Conservation (phyloP, 2,113 vertebrate genomes). For the Spheniscus mendiculus region DNA sequence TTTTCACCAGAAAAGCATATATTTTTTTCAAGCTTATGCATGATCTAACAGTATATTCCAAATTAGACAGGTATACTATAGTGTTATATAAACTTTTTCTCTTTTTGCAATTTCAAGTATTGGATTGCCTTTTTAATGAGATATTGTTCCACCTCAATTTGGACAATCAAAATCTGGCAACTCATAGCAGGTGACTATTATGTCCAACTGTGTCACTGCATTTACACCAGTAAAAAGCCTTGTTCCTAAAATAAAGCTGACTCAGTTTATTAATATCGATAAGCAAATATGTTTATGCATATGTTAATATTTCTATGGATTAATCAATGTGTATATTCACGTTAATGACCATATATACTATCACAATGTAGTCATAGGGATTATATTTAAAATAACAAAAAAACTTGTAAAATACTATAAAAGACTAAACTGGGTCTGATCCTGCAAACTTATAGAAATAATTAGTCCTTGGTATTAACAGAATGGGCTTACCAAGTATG, state of each 20-base stretch:
- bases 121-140: background rate
- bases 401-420: background rate
- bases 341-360: background rate
- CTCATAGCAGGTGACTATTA: background rate
- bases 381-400: background rate
- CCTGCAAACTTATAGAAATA: background rate
- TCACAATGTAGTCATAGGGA: background rate
- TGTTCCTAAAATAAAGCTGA: background rate
- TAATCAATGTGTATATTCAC: background rate
- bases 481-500: background rate
- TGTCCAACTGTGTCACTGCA: background rate
- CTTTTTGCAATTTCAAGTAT: background rate
- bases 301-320: background rate
- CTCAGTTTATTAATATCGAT: background rate
- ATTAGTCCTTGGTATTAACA: background rate
- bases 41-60: background rate
- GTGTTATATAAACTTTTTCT: background rate
- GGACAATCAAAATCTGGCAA: slow-evolving; percentile 14
- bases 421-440: background rate
- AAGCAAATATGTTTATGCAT: background rate
- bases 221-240: background rate
- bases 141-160: background rate
- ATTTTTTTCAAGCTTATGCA: background rate
- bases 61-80: background rate
- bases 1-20: background rate